These are phyloP conservation scores for Melanotus villosus DNA, from an alignment of 2,888 invertebrate genomes.

Conservation along the genomic window DNA sequence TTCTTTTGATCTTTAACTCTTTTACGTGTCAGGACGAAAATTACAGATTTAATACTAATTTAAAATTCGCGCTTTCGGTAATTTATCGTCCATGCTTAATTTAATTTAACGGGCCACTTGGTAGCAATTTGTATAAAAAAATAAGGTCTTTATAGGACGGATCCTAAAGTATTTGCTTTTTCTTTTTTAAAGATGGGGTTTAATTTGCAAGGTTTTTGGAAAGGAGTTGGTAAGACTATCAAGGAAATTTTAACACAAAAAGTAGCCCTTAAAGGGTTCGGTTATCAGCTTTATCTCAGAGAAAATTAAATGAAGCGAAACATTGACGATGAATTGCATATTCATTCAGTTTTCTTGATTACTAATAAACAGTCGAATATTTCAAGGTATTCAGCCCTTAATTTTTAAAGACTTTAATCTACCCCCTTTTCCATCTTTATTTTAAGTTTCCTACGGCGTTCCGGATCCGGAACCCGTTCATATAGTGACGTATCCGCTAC, in stretches of 20 bases:
- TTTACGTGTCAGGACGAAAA: background rate
- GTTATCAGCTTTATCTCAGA: no score
- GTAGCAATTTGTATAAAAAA: background rate
- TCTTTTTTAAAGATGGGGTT: background rate
- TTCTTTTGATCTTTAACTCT: background rate
- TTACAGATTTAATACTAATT: background rate
- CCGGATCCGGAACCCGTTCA: slow-evolving; percentile 17
- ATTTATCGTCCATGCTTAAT: slow-evolving; percentile 11
- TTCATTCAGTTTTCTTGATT: background rate
- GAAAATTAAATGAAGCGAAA: no score
- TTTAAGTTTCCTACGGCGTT: slow-evolving; percentile 2
- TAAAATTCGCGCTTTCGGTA: slow-evolving; percentile 1
- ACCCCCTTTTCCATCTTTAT: no score
- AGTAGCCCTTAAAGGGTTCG: no score
- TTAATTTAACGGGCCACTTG: background rate
- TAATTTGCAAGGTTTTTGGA: no score
- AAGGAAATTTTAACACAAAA: no score
- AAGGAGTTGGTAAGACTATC: no score
- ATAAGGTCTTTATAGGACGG: background rate
- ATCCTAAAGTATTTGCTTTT: background rate
- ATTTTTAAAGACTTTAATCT: background rate
- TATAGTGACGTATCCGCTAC: slow-evolving; percentile 18
- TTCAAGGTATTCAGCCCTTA: background rate
- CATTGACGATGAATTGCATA: background rate
- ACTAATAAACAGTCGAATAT: background rate